Evolutionary conservation across 2,797 vertebrate species (phyloP).

Genomic region (Acipenser ruthenus): DNA sequence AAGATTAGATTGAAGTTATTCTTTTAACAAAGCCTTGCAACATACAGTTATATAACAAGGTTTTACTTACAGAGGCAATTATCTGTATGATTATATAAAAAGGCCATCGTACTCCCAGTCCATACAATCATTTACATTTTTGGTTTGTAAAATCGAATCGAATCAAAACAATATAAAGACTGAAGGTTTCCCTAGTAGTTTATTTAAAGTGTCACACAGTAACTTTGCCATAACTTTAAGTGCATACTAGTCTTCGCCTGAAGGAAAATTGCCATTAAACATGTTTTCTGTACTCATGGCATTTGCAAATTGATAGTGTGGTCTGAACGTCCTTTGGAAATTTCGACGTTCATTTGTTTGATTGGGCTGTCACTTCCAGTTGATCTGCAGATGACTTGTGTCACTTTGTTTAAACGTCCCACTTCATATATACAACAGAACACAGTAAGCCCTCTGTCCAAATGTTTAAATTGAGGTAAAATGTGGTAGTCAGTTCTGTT

Average conservation of each 20-base stretch:
- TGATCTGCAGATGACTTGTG: slow-evolving; percentile 66
- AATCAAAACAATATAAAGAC: no score
- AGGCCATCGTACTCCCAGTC: no score
- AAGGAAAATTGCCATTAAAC: background rate
- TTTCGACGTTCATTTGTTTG: slow-evolving; percentile 72
- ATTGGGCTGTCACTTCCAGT: slow-evolving; percentile 70
- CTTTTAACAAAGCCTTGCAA: no score
- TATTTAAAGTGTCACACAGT: background rate
- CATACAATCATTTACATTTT: no score
- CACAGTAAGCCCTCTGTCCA: slow-evolving; percentile 52
- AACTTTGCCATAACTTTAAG: background rate
- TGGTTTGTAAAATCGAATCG: no score
- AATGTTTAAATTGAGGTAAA: slow-evolving; percentile 68
- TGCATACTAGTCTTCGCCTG: background rate
- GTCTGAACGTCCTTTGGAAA: slow-evolving; percentile 50
- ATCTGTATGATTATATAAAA: no score
- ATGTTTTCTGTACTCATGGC: background rate
- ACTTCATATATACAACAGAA: slow-evolving; percentile 53
- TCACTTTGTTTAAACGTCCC: slow-evolving; percentile 68
- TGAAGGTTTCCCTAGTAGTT: no score
- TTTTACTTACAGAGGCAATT: no score
- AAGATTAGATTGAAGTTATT: no score
- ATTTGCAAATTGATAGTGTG: slow-evolving; percentile 30
- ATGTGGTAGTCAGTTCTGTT: slow-evolving; percentile 62
- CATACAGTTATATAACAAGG: no score